Percentiles rank a stretch among this genome's conserved stretches.
Conservation (phyloP, 2,888 invertebrate genomes). For the Himalopsyche tibetana region DNA sequence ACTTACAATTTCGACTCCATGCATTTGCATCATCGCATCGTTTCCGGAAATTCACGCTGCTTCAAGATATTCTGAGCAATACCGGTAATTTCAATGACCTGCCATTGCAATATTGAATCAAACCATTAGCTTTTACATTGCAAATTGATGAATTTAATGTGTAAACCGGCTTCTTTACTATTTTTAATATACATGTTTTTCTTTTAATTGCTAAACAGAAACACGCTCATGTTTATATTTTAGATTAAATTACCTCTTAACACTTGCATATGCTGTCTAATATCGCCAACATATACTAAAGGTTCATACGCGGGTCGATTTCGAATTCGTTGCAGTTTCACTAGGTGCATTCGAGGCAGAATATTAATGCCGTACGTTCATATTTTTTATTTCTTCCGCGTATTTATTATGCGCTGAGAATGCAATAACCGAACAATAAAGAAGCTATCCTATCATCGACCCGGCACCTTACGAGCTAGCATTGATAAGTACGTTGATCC, state of each 20-base stretch:
- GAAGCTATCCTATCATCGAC: conserved; percentile 13
- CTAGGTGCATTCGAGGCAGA: background rate
- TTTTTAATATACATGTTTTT: no score
- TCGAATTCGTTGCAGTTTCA: conserved; percentile 15
- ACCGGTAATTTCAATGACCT: conserved; percentile 3
- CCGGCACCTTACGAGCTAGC: background rate
- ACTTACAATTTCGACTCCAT: conserved; percentile 21
- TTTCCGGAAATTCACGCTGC: conserved; percentile 40
- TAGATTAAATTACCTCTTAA: no score
- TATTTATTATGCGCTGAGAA: conserved; percentile 22
- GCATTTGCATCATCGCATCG: conserved; percentile 38
- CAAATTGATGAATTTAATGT: background rate
- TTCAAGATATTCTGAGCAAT: conserved; percentile 18
- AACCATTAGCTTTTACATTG: background rate
- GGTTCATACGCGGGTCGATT: conserved; percentile 9
- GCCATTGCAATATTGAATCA: background rate
- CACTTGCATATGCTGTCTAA: no score
- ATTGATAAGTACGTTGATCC: conserved; percentile 10
- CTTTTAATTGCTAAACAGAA: no score
- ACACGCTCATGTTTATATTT: no score
- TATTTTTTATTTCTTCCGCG: conserved; percentile 41
- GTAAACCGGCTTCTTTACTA: no score
- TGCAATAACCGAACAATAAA: background rate
- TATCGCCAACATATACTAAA: background rate
- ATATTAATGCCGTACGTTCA: conserved; percentile 19